Conservation (phyloP, 2,113 vertebrate species). For the Talpa occidentalis region DNA sequence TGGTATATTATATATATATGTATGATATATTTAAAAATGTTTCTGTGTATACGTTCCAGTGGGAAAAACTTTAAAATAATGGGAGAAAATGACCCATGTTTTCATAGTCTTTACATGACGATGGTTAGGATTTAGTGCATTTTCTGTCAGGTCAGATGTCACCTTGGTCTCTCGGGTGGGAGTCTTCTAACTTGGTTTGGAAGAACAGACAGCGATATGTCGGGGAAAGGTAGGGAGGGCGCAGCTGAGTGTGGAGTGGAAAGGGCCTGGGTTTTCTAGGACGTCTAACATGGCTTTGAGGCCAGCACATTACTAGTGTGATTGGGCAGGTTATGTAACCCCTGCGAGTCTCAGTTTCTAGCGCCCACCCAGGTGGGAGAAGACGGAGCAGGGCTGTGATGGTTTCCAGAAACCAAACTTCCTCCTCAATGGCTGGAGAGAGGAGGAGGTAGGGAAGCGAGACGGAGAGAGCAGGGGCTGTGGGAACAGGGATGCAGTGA, state of each 20-base stretch:
- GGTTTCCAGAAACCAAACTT: background rate
- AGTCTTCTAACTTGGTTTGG: background rate
- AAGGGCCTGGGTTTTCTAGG: background rate
- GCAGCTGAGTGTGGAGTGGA: background rate
- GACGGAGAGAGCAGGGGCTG: background rate
- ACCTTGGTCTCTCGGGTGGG: background rate
- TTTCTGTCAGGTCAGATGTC: background rate
- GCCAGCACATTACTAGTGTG: background rate
- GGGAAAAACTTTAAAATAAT: background rate
- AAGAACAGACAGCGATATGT: no score
- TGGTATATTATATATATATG: background rate
- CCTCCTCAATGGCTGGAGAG: background rate
- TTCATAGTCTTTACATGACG: background rate
- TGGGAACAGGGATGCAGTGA: background rate
- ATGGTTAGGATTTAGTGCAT: background rate
- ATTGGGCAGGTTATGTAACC: background rate
- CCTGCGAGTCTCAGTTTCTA: background rate
- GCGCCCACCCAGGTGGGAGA: background rate
- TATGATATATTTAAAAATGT: background rate
- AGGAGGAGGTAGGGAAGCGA: accelerated
- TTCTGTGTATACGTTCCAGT: background rate
- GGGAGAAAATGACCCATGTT: background rate
- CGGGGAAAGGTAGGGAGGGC: background rate
- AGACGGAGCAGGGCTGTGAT: background rate
- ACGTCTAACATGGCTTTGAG: background rate